phyloP scores from a whole-genome alignment of 2,113 vertebrate genomes.

The Microcebus jonahi region DNA sequence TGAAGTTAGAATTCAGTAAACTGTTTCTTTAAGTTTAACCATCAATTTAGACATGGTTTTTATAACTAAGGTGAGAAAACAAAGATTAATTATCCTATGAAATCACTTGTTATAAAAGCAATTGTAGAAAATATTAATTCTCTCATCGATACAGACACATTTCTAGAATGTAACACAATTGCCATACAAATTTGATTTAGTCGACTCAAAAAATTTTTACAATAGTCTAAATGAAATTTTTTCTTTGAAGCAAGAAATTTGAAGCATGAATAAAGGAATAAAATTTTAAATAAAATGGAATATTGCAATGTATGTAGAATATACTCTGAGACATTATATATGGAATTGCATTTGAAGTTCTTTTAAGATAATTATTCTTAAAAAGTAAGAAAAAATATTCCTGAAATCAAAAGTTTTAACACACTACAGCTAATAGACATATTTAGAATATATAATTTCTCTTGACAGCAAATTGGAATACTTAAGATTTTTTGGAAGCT shows the following conservation, averaged over 20 bases:
- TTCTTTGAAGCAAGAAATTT: background rate
- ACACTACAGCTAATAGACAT: conserved; percentile 44
- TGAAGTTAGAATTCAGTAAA: background rate
- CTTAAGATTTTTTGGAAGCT: conserved; percentile 67
- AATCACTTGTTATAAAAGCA: background rate
- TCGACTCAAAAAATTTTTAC: background rate
- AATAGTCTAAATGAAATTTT: background rate
- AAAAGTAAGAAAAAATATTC: conserved; percentile 34
- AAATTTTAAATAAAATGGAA: background rate
- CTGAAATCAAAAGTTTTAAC: conserved; percentile 56
- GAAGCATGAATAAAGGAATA: background rate
- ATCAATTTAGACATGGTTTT: background rate
- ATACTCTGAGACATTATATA: background rate
- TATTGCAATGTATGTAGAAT: background rate
- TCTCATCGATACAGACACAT: background rate
- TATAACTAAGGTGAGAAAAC: background rate
- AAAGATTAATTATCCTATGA: background rate
- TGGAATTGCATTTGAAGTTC: conserved; percentile 1
- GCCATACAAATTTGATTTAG: background rate
- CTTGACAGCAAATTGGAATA: conserved; percentile 64
- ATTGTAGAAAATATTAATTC: background rate
- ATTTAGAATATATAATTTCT: conserved; percentile 61
- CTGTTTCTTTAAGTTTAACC: background rate
- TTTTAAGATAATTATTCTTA: conserved; percentile 23
- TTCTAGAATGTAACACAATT: background rate